Conservation (phyloP, 2,888 invertebrate genomes). For the Leptinotarsa tumamoca region DNA sequence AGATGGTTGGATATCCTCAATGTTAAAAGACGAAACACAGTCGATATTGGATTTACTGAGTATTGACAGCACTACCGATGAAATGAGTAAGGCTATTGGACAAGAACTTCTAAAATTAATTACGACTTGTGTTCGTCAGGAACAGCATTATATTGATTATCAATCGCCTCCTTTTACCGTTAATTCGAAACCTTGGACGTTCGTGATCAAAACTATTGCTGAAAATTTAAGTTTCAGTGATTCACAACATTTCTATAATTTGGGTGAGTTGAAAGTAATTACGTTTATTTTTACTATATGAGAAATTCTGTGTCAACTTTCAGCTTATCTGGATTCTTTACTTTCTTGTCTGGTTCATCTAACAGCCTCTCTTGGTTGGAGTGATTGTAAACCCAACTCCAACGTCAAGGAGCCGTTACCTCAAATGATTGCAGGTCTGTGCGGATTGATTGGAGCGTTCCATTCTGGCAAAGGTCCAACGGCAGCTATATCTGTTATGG, state of each 20-base stretch:
- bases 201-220: conserved; percentile 66
- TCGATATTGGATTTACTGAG: conserved; percentile 58
- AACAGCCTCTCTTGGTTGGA: conserved; percentile 68
- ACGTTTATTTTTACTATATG: too few species aligned
- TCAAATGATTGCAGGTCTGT: conserved; percentile 65
- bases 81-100: conserved; percentile 57
- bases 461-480: conserved; percentile 67
- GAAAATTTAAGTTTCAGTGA: conserved; percentile 68
- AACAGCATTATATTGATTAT: conserved; percentile 59
- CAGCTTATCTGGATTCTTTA: conserved; percentile 69
- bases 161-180: conserved; percentile 42
- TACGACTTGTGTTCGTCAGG: conserved; percentile 59
- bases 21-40: conserved; percentile 58
- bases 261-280: conserved; percentile 62
- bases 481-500: conserved; percentile 70
- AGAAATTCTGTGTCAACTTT: conserved; percentile 31
- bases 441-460: conserved; percentile 69
- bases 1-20: conserved; percentile 58
- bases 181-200: conserved; percentile 61
- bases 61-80: conserved; percentile 51
- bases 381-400: conserved; percentile 56
- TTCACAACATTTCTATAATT: conserved; percentile 70
- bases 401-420: conserved; percentile 57
- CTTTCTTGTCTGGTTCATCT: conserved; percentile 68
- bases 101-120: conserved; percentile 62